Conservation (phyloP, 2,113 vertebrate species). For the Microtus oregoni region DNA sequence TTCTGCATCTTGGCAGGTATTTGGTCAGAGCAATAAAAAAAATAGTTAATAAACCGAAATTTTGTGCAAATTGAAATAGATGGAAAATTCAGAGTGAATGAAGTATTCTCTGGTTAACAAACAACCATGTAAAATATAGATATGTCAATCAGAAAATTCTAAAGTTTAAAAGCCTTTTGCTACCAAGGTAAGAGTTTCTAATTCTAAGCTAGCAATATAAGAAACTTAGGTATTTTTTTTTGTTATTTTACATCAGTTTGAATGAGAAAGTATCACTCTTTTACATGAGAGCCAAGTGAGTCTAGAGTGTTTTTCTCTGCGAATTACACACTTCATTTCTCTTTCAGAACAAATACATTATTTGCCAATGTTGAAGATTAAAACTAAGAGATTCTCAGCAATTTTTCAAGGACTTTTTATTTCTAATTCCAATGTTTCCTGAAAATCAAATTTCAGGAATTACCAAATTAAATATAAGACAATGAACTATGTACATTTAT, state of each 20-base stretch:
- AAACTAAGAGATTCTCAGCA: background rate
- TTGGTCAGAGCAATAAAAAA: background rate
- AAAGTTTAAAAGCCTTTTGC: background rate
- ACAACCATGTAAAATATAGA: background rate
- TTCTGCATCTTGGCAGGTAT: background rate
- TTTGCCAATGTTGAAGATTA: background rate
- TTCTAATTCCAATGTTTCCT: background rate
- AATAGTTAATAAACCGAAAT: background rate
- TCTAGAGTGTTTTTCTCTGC: background rate
- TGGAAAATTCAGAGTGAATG: background rate
- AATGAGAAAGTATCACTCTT: background rate
- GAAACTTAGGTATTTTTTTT: background rate
- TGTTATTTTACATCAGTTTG: background rate
- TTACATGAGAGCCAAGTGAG: background rate
- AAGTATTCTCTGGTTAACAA: background rate
- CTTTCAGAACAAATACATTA: background rate
- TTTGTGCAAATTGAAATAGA: background rate
- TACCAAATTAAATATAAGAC: slow-evolving; percentile 13
- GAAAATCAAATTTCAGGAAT: background rate
- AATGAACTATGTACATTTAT: background rate
- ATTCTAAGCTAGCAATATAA: background rate
- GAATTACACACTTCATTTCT: background rate
- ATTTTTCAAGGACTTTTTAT: background rate
- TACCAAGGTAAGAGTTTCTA: background rate
- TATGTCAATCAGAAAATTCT: background rate